Base-by-base conservation (phyloP, 2,888 invertebrate genomes). In the Melinaea marsaeus region DNA sequence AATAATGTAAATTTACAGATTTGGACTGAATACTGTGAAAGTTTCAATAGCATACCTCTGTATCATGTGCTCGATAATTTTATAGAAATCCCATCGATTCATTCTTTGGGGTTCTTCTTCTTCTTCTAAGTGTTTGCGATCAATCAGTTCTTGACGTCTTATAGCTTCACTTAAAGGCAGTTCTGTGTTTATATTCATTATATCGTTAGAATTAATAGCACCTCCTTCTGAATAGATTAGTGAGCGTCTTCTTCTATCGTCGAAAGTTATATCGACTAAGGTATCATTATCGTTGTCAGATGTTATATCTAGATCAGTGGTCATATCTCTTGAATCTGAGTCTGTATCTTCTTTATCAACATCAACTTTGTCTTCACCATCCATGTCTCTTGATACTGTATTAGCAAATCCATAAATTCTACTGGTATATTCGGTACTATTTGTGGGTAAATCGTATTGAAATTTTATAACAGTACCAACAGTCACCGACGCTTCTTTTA, bases 61-160 rank as follows among this genome's bases (percentile, higher is more conserved):
- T 46, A 90, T 88, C 80, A 93, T 92, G 57, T 91, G 90, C 69
- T 93, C 93, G 32, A 94, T 77, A 47, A 92, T 84, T 79, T 92
- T 93, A 79, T 95, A 95, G 68, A 94, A 90, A 72, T 92, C 92
- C 94, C 94, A 94, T 76, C 93, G 81, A 61, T 90, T 90, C 85
- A 90, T 89, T 72, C 85, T 80, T 63, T 87, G 86, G 0, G 86
- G 85, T 66, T 85, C 86, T 57, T 79, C 71, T 58, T 75, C 71
- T 46, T 72, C 71, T 65, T 79, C 79, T 48, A 78, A 58, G 64
- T 79, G 76, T 67, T 85, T 81, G 13, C 75, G 72, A 71, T 91
- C 91, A 48, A 89, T 85, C 61, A 86, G 71, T 78, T 92, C 92
- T 74, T 92, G 92, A 60, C 88, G 83, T 60, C 81, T 84, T 62